Evolutionary conservation across 1,140 invertebrate genomes (phyloP).

Genomic region (Orussus abietinus): DNA sequence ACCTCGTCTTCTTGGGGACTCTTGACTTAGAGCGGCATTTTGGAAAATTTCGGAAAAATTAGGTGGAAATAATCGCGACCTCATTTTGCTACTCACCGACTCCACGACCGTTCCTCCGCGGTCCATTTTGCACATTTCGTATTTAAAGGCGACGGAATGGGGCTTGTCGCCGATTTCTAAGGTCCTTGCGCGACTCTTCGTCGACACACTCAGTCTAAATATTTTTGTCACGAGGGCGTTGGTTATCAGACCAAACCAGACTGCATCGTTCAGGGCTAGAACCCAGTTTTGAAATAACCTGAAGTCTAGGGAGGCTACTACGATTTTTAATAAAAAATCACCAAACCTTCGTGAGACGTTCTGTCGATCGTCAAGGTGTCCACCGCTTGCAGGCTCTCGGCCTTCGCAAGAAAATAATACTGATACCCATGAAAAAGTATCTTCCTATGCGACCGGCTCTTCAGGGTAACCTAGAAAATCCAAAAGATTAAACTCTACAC

Average conservation of each 20-base stretch:
- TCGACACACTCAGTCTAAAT: constrained; percentile 23
- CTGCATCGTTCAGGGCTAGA: constrained; percentile 19
- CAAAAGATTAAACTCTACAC: too few relatives aligned
- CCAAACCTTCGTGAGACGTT: constrained; percentile 26
- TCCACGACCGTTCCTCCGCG: constrained; percentile 20
- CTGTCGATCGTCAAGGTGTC: constrained; percentile 31
- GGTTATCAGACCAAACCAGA: constrained; percentile 39
- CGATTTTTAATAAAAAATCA: too few relatives aligned
- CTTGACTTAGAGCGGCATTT: too few relatives aligned
- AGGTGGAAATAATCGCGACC: constrained; percentile 2
- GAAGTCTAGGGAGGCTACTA: too few relatives aligned
- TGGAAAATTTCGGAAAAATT: background rate
- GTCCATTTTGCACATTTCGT: constrained; percentile 29
- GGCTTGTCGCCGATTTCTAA: constrained; percentile 18
- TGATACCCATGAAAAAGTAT: constrained; percentile 22
- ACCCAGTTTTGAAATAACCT: too few relatives aligned
- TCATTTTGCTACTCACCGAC: constrained; percentile 18
- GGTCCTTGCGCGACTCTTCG: constrained; percentile 15
- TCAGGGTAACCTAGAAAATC: too few relatives aligned
- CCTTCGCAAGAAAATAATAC: constrained; percentile 22
- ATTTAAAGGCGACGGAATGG: constrained; percentile 35
- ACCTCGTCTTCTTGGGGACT: constrained; percentile 18
- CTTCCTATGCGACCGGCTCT: constrained; percentile 16
- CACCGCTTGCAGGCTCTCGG: constrained; percentile 10
- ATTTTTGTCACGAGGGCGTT: constrained; percentile 20